Conservation (phyloP, 2,888 invertebrate genomes). For the Protula sp. region DNA sequence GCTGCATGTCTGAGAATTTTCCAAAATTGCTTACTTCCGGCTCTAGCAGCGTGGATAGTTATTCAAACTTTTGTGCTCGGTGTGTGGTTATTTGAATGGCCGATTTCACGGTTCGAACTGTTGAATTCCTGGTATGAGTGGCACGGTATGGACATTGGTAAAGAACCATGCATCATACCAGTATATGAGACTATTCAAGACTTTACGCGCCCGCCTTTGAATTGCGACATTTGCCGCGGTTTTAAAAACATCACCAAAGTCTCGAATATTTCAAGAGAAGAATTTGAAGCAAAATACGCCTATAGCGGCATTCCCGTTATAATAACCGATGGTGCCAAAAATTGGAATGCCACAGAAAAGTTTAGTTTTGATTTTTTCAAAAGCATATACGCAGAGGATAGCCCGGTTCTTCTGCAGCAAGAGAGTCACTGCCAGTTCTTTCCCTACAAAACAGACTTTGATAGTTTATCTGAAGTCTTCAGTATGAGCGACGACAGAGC, state of each 20-base stretch:
- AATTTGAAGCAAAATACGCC: slow-evolving; percentile 72
- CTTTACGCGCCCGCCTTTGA: slow-evolving; percentile 71
- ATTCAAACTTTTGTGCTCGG: background rate
- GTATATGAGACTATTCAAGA: slow-evolving; percentile 27
- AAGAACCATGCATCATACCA: slow-evolving; percentile 33
- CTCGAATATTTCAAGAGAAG: slow-evolving; percentile 62
- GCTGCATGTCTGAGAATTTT: too few species aligned
- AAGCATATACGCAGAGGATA: slow-evolving; percentile 60
- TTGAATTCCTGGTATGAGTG: slow-evolving; percentile 3
- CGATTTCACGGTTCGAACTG: background rate
- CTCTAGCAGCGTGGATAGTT: background rate
- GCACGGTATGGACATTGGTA: slow-evolving; percentile 9
- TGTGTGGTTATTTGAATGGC: slow-evolving; percentile 1
- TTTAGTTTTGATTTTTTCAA: slow-evolving; percentile 83
- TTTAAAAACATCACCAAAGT: slow-evolving; percentile 65
- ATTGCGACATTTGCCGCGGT: slow-evolving; percentile 71
- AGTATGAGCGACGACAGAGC: slow-evolving; percentile 71
- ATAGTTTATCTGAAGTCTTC: slow-evolving; percentile 73
- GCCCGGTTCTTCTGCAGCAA: slow-evolving; percentile 35
- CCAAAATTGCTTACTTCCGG: too few species aligned
- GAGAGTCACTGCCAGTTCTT: slow-evolving; percentile 78
- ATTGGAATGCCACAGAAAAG: slow-evolving; percentile 73
- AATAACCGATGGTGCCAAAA: slow-evolving; percentile 71
- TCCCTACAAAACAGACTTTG: slow-evolving; percentile 82
- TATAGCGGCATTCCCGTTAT: slow-evolving; percentile 77